Conservation (phyloP, 2,113 vertebrate species). For the Athene cunicularia region DNA sequence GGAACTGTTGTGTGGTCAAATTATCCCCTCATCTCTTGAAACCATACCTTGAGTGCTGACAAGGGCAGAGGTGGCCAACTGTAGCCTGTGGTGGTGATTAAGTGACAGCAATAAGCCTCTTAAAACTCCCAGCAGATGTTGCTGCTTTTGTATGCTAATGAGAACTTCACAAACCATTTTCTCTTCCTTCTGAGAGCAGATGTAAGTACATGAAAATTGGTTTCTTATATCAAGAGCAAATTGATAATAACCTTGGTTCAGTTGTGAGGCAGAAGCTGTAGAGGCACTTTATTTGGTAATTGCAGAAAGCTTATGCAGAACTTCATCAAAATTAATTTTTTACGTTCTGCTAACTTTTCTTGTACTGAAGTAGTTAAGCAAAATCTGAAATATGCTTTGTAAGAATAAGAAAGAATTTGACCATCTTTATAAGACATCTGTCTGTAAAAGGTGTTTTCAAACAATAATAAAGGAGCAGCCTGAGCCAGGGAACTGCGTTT, state of each 20-base stretch:
- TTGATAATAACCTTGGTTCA: constrained; percentile 56
- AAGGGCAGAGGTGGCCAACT: constrained; percentile 13
- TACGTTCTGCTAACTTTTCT: constrained; percentile 57
- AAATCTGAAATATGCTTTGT: neutral
- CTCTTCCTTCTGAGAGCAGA: constrained; percentile 62
- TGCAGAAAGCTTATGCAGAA: constrained; percentile 49
- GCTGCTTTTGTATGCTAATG: constrained; percentile 60
- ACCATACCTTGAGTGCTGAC: neutral
- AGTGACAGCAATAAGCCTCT: constrained; percentile 40
- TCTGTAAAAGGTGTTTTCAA: neutral
- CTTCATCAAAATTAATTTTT: constrained; percentile 70
- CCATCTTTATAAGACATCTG: neutral
- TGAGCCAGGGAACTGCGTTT: neutral
- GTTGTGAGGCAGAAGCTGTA: constrained; percentile 53
- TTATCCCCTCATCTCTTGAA: neutral
- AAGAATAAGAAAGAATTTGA: neutral
- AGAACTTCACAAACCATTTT: constrained; percentile 48
- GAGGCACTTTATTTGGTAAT: constrained; percentile 40
- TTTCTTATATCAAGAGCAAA: constrained; percentile 69
- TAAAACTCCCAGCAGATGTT: constrained; percentile 46
- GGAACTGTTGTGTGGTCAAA: neutral
- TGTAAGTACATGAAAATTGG: constrained; percentile 4
- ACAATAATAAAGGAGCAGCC: neutral
- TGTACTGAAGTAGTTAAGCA: constrained; percentile 45
- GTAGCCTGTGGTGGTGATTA: neutral